phyloP scores from a whole-genome alignment of 2,113 vertebrate genomes.

The Pampusana beccarii region DNA sequence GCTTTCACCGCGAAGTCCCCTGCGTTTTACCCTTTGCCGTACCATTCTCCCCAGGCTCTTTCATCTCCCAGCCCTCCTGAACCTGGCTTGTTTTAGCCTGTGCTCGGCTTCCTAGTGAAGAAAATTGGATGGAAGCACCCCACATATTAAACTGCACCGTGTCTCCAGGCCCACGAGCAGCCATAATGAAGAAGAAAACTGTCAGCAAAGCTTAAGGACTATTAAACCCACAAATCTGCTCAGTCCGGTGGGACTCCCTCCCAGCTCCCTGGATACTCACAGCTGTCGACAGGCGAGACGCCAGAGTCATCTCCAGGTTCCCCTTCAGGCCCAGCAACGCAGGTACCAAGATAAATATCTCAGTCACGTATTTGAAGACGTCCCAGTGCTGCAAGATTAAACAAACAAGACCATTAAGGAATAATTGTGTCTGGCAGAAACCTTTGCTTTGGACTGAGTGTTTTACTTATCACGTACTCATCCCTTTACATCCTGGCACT shows the following conservation, averaged over 20 bases:
- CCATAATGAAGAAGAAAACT: not conserved
- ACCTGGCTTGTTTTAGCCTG: not conserved
- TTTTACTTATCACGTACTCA: not conserved
- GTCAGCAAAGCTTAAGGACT: not conserved
- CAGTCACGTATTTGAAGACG: conserved; percentile 92
- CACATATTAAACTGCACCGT: not conserved
- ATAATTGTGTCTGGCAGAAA: fast-evolving
- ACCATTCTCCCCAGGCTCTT: not conserved
- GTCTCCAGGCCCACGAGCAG: not conserved
- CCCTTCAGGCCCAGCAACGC: conserved; percentile 95
- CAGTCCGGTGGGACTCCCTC: not conserved
- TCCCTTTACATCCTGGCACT: not conserved
- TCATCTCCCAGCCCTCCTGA: not conserved
- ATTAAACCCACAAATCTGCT: not conserved
- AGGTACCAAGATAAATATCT: conserved; percentile 98
- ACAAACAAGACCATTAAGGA: not conserved
- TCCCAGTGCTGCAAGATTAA: conserved; percentile 89
- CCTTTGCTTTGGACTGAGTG: not conserved
- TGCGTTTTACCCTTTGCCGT: fast-evolving
- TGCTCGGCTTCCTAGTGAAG: not conserved
- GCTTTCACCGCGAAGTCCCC: not conserved
- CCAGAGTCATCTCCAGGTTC: conserved; percentile 98
- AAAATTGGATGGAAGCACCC: not conserved
- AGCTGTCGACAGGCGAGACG: conserved; percentile 94
- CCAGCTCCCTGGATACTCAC: conserved; percentile 77